Conservation (phyloP, 1,140 invertebrate species). For the Reticulitermes speratus region DNA sequence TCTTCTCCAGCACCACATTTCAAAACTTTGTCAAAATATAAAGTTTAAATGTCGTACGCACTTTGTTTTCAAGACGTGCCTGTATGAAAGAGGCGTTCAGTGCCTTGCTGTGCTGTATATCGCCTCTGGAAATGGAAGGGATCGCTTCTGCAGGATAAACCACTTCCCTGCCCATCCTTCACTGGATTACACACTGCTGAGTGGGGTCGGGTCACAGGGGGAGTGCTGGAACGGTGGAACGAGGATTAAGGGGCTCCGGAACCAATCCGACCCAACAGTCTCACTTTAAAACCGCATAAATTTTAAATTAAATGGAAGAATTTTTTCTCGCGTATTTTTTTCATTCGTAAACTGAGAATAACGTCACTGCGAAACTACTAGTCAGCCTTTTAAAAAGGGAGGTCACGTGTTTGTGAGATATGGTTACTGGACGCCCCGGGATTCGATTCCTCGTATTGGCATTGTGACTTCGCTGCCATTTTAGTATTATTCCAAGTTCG, state of each 20-base stretch:
- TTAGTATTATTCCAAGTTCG: too few relatives aligned
- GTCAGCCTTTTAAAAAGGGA: too few relatives aligned
- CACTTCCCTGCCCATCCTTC: slow-evolving; percentile 11
- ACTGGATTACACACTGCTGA: slow-evolving; percentile 5
- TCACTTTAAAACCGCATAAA: neutral
- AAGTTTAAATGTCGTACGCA: too few relatives aligned
- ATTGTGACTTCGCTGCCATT: too few relatives aligned
- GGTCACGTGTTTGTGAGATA: too few relatives aligned
- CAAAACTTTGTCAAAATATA: too few relatives aligned
- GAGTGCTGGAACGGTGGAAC: neutral
- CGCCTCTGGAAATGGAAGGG: slow-evolving; percentile 3
- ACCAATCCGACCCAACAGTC: too few relatives aligned
- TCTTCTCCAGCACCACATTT: too few relatives aligned
- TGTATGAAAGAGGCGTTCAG: neutral
- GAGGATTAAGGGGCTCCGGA: neutral
- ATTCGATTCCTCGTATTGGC: too few relatives aligned
- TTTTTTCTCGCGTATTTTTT: neutral
- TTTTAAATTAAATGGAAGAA: neutral
- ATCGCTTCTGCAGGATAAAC: slow-evolving; percentile 12
- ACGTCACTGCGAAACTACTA: neutral
- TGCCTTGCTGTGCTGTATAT: slow-evolving; percentile 1
- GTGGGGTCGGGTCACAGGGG: neutral
- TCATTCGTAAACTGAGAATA: neutral
- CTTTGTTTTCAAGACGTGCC: neutral
- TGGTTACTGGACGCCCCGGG: too few relatives aligned